A percentile compares a stretch with the other conserved stretches of the same genome.
Evolutionary conservation across 2,888 invertebrate genomes (phyloP).

Genomic region (Rhagium mordax): DNA sequence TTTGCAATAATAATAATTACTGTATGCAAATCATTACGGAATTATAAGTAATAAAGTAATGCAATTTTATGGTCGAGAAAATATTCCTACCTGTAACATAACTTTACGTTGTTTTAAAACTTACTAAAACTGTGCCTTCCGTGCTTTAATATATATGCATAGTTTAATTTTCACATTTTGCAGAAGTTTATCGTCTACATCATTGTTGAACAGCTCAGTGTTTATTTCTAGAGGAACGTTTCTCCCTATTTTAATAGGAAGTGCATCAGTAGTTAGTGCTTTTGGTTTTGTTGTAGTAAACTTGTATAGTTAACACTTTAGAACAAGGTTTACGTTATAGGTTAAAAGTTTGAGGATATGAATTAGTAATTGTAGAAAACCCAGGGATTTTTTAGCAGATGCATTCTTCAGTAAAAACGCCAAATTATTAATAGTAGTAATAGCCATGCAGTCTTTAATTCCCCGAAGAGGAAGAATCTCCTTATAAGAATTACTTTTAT

Average conservation of each 20-base stretch:
- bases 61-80: not conserved
- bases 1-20: too few species aligned
- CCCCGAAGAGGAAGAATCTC: too few species aligned
- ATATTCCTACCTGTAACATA: not conserved
- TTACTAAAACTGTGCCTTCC: not conserved
- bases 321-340: too few species aligned
- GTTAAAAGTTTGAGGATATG: too few species aligned
- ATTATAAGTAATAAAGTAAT: not conserved
- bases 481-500: too few species aligned
- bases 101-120: not conserved
- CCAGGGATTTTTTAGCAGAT: too few species aligned
- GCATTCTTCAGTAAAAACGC: too few species aligned
- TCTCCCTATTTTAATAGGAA: not conserved
- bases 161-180: not conserved
- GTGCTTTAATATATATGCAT: not conserved
- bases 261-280: not conserved
- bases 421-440: too few species aligned
- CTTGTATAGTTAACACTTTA: too few species aligned
- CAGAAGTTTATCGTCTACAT: not conserved
- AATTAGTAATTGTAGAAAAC: too few species aligned
- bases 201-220: not conserved
- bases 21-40: conserved; percentile 3
- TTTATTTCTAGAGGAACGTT: not conserved
- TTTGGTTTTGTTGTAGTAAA: not conserved
- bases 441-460: too few species aligned